Conservation (phyloP, 30 jellyfish, hydroid and myxozoan species). For the Cassiopea xamachana region DNA sequence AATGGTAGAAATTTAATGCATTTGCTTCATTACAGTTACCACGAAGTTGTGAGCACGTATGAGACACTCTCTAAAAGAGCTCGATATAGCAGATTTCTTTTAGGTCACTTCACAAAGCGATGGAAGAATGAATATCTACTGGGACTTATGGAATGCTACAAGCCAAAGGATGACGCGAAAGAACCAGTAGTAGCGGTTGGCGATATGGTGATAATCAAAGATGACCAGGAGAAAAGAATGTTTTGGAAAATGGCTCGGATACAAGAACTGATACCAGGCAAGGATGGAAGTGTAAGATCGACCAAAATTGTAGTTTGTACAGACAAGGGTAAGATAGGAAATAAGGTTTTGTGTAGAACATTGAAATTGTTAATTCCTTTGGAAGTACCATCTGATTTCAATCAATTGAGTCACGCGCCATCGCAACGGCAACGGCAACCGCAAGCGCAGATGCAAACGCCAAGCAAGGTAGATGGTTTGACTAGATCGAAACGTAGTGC, state of each 20-base stretch:
- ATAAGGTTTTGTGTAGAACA: constrained; percentile 63
- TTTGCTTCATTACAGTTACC: constrained; percentile 55
- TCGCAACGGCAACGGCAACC: constrained; percentile 38
- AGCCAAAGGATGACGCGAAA: constrained; percentile 41
- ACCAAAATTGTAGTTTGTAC: constrained; percentile 47
- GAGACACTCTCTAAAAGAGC: constrained; percentile 65
- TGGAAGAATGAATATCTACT: constrained; percentile 58
- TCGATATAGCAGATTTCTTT: constrained; percentile 28
- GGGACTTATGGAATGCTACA: constrained; percentile 68
- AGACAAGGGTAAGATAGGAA: constrained; percentile 63
- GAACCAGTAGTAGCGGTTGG: constrained; percentile 72
- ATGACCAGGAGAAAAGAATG: constrained; percentile 56
- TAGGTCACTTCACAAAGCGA: constrained; percentile 63
- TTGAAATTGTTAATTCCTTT: constrained; percentile 54
- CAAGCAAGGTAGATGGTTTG: not conserved
- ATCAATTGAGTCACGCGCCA: not conserved
- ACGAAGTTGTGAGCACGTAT: constrained; percentile 56
- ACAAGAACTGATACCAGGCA: constrained; percentile 57
- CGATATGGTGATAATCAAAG: constrained; percentile 70
- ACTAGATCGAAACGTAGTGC: constrained; percentile 59
- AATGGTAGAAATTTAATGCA: constrained; percentile 71
- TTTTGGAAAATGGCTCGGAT: constrained; percentile 66
- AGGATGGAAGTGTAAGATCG: constrained; percentile 60
- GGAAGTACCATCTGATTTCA: constrained; percentile 31
- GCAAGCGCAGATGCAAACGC: constrained; percentile 32